Evolutionary conservation across 2,113 vertebrate genomes (phyloP).

Genomic region (Propithecus coquereli): DNA sequence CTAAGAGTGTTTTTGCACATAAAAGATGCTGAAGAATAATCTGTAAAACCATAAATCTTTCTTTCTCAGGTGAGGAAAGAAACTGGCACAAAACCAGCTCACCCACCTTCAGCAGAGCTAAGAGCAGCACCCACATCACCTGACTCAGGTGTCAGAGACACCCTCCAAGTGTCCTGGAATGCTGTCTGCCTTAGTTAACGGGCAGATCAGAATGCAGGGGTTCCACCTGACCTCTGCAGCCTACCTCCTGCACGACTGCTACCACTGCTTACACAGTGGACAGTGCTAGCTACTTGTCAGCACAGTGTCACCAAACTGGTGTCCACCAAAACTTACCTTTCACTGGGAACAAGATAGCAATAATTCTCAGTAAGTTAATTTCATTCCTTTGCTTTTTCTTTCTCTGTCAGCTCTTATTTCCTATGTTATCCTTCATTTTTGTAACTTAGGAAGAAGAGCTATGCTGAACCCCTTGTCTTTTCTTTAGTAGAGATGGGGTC

Average conservation of each 20-base stretch:
- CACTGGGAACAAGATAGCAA: background rate
- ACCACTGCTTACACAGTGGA: rapidly evolving
- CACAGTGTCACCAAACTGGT: rapidly evolving
- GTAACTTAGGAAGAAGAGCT: background rate
- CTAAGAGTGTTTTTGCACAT: background rate
- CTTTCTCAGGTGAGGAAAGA: background rate
- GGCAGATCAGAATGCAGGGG: background rate
- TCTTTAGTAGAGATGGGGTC: too few species aligned
- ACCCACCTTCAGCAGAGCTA: background rate
- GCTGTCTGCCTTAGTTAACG: background rate
- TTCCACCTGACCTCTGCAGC: too few species aligned
- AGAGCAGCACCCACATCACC: background rate
- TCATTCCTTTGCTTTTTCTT: background rate
- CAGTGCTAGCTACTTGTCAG: rapidly evolving
- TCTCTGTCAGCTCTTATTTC: background rate
- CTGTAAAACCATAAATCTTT: background rate
- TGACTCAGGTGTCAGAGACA: background rate
- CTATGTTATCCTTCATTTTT: background rate
- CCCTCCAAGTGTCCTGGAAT: too few species aligned
- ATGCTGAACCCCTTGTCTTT: background rate
- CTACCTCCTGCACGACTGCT: rapidly evolving
- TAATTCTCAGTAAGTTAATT: background rate
- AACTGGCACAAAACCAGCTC: background rate
- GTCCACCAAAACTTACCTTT: rapidly evolving
- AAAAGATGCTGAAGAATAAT: background rate